These are phyloP conservation scores for Egretta garzetta DNA, from an alignment of 2,113 vertebrate species.

Conservation along the genomic window DNA sequence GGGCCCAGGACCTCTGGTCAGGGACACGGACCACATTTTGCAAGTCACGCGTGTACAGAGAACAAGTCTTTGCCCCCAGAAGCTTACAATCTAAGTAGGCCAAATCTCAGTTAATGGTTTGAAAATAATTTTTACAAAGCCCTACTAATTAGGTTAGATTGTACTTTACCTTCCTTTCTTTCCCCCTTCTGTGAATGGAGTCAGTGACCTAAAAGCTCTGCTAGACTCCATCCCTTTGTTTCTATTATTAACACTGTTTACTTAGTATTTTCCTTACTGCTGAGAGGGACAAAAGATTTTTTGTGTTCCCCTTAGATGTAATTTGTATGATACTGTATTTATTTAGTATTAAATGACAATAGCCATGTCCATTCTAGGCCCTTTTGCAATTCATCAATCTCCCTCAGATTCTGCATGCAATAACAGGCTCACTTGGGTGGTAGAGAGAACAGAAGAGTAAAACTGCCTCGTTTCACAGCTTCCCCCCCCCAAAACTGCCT, in stretches of 20 bases:
- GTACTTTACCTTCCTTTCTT: conserved; percentile 22
- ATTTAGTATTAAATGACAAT: conserved; percentile 19
- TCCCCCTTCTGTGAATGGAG: conserved; percentile 18
- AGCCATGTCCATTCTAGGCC: background rate
- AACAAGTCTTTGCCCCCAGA: background rate
- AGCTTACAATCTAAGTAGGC: conserved; percentile 24
- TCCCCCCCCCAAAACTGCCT: background rate
- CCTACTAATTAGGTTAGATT: conserved; percentile 56
- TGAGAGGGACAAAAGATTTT: background rate
- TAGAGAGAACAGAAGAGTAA: background rate
- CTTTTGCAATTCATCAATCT: background rate
- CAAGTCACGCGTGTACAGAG: background rate
- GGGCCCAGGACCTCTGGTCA: background rate
- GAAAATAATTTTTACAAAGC: conserved; percentile 35
- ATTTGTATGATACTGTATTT: conserved; percentile 18
- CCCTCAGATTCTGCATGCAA: background rate
- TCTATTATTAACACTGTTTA: conserved; percentile 43
- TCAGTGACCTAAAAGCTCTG: conserved; percentile 43
- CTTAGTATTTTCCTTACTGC: background rate
- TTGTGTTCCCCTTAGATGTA: conserved; percentile 1
- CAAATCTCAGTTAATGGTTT: conserved; percentile 45
- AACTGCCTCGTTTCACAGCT: background rate
- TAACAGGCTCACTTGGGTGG: background rate
- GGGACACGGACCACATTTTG: background rate
- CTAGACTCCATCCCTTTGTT: conserved; percentile 25